A percentile compares a stretch with the other conserved stretches of the same genome.
Conservation (phyloP, 2,797 vertebrate genomes). For the Amazona finschi region DNA sequence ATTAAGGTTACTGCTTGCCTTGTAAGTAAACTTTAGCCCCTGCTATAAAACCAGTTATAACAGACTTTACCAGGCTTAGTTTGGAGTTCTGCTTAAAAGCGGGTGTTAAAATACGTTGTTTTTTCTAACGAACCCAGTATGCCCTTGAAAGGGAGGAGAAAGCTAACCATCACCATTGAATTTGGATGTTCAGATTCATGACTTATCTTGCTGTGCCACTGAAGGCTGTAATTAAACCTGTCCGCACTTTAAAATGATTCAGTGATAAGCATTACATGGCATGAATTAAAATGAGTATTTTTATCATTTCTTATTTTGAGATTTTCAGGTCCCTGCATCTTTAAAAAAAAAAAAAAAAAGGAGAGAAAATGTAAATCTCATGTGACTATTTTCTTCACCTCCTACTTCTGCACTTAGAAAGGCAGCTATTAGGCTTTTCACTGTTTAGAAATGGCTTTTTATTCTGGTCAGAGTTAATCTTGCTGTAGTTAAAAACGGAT, state of each 20-base stretch:
- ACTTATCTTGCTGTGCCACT: not conserved
- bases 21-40: not conserved
- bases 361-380: not conserved
- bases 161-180: not conserved
- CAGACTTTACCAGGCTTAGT: not conserved
- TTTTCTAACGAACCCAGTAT: not conserved
- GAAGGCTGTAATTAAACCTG: slow-evolving; percentile 4
- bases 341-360: not conserved
- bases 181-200: not conserved
- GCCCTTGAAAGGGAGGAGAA: not conserved
- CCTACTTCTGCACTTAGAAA: not conserved
- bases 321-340: not conserved
- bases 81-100: not conserved
- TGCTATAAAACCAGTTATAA: not conserved
- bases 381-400: not conserved
- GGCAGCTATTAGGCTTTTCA: slow-evolving; percentile 11
- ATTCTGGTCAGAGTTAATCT: slow-evolving; percentile 9
- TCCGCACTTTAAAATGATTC: not conserved
- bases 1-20: not conserved
- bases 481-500: slow-evolving; percentile 11
- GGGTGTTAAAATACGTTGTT: accelerated
- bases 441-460: slow-evolving; percentile 4
- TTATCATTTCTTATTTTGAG: not conserved
- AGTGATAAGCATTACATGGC: not conserved
- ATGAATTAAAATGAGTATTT: not conserved